Evolutionary conservation across 1,140 invertebrate species (phyloP), one percentile per base, ranked within the genome.

Genomic region (Drosophila melanica): DNA sequence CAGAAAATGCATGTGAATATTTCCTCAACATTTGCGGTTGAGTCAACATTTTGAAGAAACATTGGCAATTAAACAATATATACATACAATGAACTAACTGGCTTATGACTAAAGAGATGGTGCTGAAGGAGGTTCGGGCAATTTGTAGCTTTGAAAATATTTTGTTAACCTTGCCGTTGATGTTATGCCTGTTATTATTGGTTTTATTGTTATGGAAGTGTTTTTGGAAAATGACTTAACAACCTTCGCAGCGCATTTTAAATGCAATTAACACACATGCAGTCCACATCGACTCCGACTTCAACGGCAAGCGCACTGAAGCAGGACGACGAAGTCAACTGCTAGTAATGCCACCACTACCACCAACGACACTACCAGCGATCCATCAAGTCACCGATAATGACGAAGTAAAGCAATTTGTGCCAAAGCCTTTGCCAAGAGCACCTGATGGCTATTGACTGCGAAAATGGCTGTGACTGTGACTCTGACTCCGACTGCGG

Each of bases 11-110:
- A 55, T 71, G 65, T 69, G 75, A 78, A 67, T 65, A 45, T 39
- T 55, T 64, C 86, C 86, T 86, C 64, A 79, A 86, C 73, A 67
- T 67, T 77, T 81, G 73, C 75, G 81, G 73, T 80, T 70, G 67
- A 53, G 20, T 50, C 42, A 55, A 33, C 57, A 35, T 47, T 80
- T 79, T 42, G 48, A 84, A 63, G 53, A 69, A 71, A 70, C 48
- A 71, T 59, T 59, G 42, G 33, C 75, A 85, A 85, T 85, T 87
- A 85, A 71, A 69, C 73, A 77, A 70, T 72, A 65, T 76, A 60
- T 63, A 27, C 1, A 7, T 27, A 7, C 1, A 35, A 20, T 27
- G 41, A 33, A 14, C 53, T n/a, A 39, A 14, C 23, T 14, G n/a
- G 50, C 54, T 57, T 27, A 35, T 37, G 14, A n/a, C 14, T 16